These are phyloP conservation scores for Enteromius fasciolatus DNA, from an alignment of 2,797 vertebrate genomes.

Conservation along the genomic window DNA sequence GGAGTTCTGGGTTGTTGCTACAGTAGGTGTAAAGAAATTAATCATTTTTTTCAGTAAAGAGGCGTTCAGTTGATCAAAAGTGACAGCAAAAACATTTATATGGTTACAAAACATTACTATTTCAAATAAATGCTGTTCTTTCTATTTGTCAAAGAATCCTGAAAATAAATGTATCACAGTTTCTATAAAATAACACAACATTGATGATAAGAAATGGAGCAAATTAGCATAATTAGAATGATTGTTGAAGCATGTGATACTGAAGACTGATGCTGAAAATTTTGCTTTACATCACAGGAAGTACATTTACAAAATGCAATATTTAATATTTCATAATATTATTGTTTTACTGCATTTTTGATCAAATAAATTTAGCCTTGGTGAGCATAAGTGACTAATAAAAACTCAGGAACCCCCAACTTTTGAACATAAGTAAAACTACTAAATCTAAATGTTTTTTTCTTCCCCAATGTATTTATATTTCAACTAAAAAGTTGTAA, in stretches of 20 bases:
- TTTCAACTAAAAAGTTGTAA: not conserved
- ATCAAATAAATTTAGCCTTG: not conserved
- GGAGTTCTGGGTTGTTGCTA: not conserved
- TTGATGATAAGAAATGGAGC: not conserved
- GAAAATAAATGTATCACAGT: not conserved
- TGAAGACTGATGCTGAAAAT: not conserved
- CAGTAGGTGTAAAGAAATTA: not conserved
- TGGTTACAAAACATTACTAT: not conserved
- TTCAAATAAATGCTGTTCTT: not conserved
- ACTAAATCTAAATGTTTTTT: not conserved
- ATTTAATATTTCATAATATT: not conserved
- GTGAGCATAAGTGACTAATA: not conserved
- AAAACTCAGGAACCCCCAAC: not conserved
- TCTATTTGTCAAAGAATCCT: not conserved
- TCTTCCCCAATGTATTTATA: not conserved
- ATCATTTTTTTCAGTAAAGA: not conserved
- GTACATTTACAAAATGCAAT: not conserved
- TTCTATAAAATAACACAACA: not conserved
- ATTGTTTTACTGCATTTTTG: not conserved
- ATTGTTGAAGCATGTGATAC: not conserved
- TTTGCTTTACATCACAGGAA: not conserved
- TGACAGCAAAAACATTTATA: not conserved
- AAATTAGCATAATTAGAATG: not conserved
- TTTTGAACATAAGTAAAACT: not conserved
- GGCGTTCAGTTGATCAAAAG: not conserved